Conservation (phyloP, 2,797 vertebrate species). For the Gallinago solitaria region DNA sequence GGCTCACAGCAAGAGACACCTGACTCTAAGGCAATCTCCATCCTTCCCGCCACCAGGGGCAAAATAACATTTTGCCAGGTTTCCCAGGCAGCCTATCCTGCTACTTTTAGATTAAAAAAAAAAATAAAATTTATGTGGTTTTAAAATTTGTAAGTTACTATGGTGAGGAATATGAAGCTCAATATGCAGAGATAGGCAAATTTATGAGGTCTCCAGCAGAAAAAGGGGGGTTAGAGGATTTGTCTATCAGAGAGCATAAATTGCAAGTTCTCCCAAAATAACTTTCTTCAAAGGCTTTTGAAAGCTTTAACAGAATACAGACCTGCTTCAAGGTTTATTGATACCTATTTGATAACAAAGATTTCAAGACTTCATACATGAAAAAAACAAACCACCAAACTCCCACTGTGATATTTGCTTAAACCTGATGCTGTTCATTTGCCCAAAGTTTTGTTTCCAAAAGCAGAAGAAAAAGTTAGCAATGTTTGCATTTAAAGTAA, state of each 20-base stretch:
- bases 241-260: not conserved
- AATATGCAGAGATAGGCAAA: not conserved
- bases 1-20: not conserved
- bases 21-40: not conserved
- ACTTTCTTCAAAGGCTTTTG: not conserved
- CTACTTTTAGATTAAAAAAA: not conserved
- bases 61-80: not conserved
- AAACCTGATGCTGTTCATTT: not conserved
- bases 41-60: not conserved
- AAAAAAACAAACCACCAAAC: not conserved
- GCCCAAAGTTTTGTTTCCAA: not conserved
- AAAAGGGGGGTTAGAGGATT: not conserved
- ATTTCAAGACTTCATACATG: not conserved
- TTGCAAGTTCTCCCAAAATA: not conserved
- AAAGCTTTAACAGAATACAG: not conserved
- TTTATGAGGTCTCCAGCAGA: not conserved
- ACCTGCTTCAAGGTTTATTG: not conserved
- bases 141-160: not conserved
- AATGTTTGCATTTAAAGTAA: not conserved
- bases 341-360: not conserved
- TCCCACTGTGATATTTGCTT: not conserved
- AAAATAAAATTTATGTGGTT: not conserved
- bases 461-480: not conserved
- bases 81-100: not conserved
- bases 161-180: not conserved